Conservation (phyloP, 1,140 invertebrate genomes). For the Euschistus heros region DNA sequence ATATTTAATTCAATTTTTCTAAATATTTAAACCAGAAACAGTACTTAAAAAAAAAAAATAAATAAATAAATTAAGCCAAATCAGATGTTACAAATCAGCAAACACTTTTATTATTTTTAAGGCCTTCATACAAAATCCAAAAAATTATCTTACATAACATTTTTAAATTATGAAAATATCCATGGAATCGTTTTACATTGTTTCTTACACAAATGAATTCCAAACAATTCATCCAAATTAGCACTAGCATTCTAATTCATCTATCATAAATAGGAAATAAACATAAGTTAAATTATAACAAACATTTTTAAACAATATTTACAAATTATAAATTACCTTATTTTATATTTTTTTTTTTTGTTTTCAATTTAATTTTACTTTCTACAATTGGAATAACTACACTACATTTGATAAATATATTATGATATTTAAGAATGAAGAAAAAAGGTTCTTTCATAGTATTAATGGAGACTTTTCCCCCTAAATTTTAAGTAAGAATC, state of each 20-base stretch:
- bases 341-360: not conserved
- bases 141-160: not conserved
- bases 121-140: conserved; percentile 6
- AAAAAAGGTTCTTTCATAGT: not conserved
- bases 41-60: not conserved
- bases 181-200: not conserved
- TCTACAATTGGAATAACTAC: not conserved
- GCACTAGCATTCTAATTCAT: not conserved
- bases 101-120: not conserved
- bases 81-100: conserved; percentile 5
- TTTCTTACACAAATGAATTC: not conserved
- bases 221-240: conserved; percentile 2
- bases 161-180: not conserved
- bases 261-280: not conserved
- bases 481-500: not conserved
- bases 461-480: not conserved
- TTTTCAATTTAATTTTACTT: not conserved
- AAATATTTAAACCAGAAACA: not conserved
- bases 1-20: not conserved
- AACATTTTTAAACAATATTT: conserved; percentile 6
- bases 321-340: conserved; percentile 1
- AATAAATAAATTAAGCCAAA: not conserved
- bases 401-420: not conserved
- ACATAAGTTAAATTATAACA: conserved; percentile 7
- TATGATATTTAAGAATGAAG: not conserved